phyloP scores from a whole-genome alignment of 2,797 vertebrate genomes.

The Anolis apletophallus region DNA sequence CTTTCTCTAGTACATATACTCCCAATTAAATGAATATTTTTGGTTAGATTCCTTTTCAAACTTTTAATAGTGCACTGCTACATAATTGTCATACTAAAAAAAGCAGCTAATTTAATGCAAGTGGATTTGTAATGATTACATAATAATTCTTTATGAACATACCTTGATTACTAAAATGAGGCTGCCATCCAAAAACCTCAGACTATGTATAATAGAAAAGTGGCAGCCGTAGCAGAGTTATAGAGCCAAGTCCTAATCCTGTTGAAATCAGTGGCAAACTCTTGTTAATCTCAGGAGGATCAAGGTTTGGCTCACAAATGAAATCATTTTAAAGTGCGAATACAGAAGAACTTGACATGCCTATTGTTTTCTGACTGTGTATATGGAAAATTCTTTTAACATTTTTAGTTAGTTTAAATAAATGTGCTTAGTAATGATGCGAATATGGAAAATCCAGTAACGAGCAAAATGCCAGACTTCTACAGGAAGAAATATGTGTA shows the following conservation, averaged over 20 bases:
- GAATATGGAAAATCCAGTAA: background rate
- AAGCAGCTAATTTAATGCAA: conserved; percentile 24
- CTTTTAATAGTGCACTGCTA: background rate
- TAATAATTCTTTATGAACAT: conserved; percentile 32
- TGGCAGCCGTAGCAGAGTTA: conserved; percentile 38
- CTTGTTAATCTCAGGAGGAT: conserved; percentile 42
- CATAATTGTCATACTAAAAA: conserved; percentile 39
- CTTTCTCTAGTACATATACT: conserved; percentile 6
- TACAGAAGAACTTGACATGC: background rate
- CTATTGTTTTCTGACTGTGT: conserved; percentile 24
- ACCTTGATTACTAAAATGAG: conserved; percentile 8
- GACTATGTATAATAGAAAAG: conserved; percentile 34
- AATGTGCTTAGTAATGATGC: conserved; percentile 22
- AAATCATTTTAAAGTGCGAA: background rate
- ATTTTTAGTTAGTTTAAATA: conserved; percentile 2
- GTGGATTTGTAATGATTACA: conserved; percentile 19
- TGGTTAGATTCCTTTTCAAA: conserved; percentile 22
- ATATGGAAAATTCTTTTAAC: background rate
- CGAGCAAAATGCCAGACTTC: conserved; percentile 15
- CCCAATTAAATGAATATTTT: background rate
- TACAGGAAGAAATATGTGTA: conserved; percentile 16
- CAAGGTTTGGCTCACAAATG: background rate
- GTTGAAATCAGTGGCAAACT: conserved; percentile 29
- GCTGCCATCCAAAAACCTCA: conserved; percentile 38
- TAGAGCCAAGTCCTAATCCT: background rate